Percentiles rank a stretch among this genome's conserved stretches.
These are phyloP conservation scores for Coreius guichenoti DNA, from an alignment of 2,797 vertebrate genomes.

Conservation along the genomic window DNA sequence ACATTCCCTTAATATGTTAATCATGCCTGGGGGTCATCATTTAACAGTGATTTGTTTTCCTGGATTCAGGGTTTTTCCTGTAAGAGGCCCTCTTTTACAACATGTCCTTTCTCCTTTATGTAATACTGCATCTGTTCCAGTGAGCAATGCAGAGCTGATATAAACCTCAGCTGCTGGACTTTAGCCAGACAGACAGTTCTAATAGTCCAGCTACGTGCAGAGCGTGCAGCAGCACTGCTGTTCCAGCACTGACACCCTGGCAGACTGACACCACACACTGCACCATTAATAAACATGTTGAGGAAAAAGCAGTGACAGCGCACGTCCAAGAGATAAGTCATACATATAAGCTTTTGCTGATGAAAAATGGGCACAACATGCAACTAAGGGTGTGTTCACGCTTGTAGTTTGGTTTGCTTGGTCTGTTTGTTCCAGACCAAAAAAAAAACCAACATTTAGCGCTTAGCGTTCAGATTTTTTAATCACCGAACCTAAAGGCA, in stretches of 20 bases:
- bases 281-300: slow-evolving; percentile 53
- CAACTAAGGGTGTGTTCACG: not conserved
- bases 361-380: not conserved
- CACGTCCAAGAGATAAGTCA: not conserved
- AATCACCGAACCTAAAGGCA: no score
- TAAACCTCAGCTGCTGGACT: slow-evolving; percentile 46
- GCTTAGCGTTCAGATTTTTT: no score
- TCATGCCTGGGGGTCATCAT: not conserved
- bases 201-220: slow-evolving; percentile 66
- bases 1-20: not conserved
- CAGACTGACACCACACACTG: slow-evolving; percentile 39
- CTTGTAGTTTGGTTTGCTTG: no score
- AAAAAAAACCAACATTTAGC: no score
- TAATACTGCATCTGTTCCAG: not conserved
- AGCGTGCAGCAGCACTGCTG: slow-evolving; percentile 56
- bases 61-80: not conserved
- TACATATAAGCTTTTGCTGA: not conserved
- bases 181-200: slow-evolving; percentile 64
- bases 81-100: not conserved
- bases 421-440: no score
- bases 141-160: slow-evolving; percentile 46
- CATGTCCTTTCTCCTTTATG: not conserved
- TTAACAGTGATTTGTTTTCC: not conserved
- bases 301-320: not conserved
- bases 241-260: slow-evolving; percentile 34